These are phyloP conservation scores for Pseudotriccus pelzelni DNA, from an alignment of 2,797 vertebrate species.

Conservation along the genomic window DNA sequence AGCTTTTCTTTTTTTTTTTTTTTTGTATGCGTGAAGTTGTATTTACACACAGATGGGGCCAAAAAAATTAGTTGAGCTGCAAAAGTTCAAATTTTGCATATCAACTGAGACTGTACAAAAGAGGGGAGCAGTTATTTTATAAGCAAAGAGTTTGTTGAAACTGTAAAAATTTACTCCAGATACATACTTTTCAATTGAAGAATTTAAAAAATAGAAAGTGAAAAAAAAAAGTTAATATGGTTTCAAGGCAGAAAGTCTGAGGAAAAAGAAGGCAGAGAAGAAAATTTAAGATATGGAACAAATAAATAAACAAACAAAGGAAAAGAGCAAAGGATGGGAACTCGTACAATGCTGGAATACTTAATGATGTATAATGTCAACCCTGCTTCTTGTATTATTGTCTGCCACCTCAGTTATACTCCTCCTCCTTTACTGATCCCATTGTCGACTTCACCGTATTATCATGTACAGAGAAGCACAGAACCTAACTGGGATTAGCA, in stretches of 20 bases:
- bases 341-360: neutral
- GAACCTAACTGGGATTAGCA: neutral
- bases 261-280: neutral
- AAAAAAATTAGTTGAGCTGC: constrained; percentile 1
- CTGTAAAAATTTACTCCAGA: neutral
- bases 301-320: neutral
- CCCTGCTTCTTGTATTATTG: neutral
- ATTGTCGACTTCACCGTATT: neutral
- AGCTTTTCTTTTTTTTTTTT: neutral
- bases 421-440: neutral
- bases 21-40: neutral
- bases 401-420: neutral
- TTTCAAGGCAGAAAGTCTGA: neutral
- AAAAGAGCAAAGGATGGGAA: neutral
- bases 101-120: neutral
- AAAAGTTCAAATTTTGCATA: neutral
- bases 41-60: constrained; percentile 1
- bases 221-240: neutral
- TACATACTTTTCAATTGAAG: neutral
- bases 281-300: neutral
- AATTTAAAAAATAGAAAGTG: neutral
- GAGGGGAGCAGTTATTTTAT: neutral
- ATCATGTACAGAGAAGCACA: neutral
- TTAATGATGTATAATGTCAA: neutral
- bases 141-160: neutral